Evolutionary conservation across 2,888 invertebrate species (phyloP), one percentile per base, ranked within the genome.

Genomic region (Mythimna lalbum): DNA sequence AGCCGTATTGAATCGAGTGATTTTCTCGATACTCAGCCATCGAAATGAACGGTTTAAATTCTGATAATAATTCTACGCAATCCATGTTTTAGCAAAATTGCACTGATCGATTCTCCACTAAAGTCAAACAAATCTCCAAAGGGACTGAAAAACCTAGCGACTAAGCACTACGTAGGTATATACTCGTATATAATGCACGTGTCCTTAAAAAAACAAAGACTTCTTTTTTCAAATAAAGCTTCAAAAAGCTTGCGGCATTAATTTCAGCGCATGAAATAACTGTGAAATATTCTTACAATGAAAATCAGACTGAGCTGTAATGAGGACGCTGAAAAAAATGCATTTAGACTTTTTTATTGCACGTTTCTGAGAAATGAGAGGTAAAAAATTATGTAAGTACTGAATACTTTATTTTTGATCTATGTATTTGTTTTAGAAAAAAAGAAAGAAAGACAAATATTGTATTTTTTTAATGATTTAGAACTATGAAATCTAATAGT

Each of bases 321-420:
- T 71, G 76, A 80, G 67, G 31, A 68, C 75, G 76, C 47, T 68
- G 64, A 65, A 80, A 78, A n/a, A 78, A 76, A 62, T 63, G 55
- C 67, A 80, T 68, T 67, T 55, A 71, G 31, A 67, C 33, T 64
- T 68, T n/a, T 65, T 59, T 64, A 53, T 52, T 60, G 23, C 52
- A 27, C 36, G 33, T 55, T 55, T 62, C 33, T 23, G n/a, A 43
- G 31, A 31, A 55, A 21, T 33, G n/a, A 21, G 33, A 53, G 52
- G 52, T 39, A 52, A 31, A 47, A 47, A 47, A 53, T 14, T 67
- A 43, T 21, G 7, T 21, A 17, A 12, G 4, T 21, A 21, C 53
- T 9, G 14, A 69, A 10, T 33, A 49, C 2, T 52, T 62, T 61
- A 61, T 60, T 59, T 59, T 59, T 0, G 17, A 19, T 50, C 10